Evolutionary conservation across 2,888 invertebrate species (phyloP).

Genomic region (Lochmaea crataegi): DNA sequence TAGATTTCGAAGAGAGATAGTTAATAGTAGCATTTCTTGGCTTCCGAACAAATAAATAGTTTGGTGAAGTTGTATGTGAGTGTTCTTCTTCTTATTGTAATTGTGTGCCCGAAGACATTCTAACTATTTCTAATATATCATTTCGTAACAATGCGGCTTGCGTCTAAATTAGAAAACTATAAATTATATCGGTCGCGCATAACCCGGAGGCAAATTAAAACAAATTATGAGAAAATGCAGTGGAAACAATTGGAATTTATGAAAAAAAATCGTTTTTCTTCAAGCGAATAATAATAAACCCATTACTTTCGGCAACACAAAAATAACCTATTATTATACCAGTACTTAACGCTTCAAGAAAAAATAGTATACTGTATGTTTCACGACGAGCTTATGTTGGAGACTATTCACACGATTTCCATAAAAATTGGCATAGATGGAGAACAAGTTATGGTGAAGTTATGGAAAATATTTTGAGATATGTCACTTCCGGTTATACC

Average conservation of each 20-base stretch:
- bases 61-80: slow-evolving; percentile 4
- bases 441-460: too few species aligned
- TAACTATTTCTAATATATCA: slow-evolving; percentile 30
- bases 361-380: too few species aligned
- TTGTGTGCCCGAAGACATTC: slow-evolving; percentile 9
- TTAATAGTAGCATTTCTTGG: slow-evolving; percentile 31
- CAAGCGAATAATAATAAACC: too few species aligned
- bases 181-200: slow-evolving; percentile 17
- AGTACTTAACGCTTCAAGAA: too few species aligned
- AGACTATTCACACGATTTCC: too few species aligned
- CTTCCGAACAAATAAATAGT: slow-evolving; percentile 31
- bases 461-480: too few species aligned
- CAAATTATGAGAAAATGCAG: neutral
- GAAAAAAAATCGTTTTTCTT: too few species aligned
- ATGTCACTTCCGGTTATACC: too few species aligned
- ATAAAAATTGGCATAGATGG: too few species aligned
- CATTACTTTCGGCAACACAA: too few species aligned
- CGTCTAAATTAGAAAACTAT: slow-evolving; percentile 29
- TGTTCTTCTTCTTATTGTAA: slow-evolving; percentile 24
- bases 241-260: neutral
- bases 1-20: slow-evolving; percentile 23
- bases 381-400: too few species aligned
- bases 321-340: too few species aligned
- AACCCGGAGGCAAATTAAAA: neutral
- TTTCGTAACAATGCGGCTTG: slow-evolving; percentile 25